Evolutionary conservation across 2,113 vertebrate genomes (phyloP).

Genomic region (Neoarius graeffei): DNA sequence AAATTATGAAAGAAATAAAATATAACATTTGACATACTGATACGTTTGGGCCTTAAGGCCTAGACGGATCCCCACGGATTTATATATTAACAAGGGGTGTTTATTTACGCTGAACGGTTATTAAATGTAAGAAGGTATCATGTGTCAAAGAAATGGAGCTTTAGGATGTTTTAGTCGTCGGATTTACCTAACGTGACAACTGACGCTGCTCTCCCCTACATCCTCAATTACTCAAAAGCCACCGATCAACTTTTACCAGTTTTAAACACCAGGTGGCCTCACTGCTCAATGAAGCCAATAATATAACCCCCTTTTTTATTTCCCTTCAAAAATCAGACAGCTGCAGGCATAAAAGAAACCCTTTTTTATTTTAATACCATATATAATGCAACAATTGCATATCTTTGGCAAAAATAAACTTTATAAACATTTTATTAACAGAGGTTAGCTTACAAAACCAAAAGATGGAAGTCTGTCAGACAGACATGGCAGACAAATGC

Average conservation of each 20-base stretch:
- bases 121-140: too few species aligned
- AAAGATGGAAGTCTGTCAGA: constrained; percentile 80
- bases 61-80: too few species aligned
- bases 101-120: too few species aligned
- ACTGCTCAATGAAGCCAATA: constrained; percentile 24
- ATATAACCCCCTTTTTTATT: too few species aligned
- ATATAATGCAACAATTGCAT: constrained; percentile 99
- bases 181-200: too few species aligned
- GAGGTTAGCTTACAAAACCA: constrained; percentile 98
- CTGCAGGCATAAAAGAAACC: constrained; percentile 81
- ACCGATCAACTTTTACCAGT: constrained; percentile 35
- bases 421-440: constrained; percentile 99
- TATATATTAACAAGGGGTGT: too few species aligned
- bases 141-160: too few species aligned
- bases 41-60: too few species aligned
- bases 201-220: neutral
- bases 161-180: too few species aligned
- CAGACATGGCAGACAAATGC: constrained; percentile 74
- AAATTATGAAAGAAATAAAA: too few species aligned
- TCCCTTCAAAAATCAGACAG: constrained; percentile 19
- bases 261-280: constrained; percentile 61
- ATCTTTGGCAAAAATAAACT: constrained; percentile 99
- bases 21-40: too few species aligned
- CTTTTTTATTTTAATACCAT: constrained; percentile 87
- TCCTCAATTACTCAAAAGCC: constrained; percentile 19